Base-by-base conservation (phyloP, 2,113 vertebrate genomes). In the Corvus hawaiiensis region DNA sequence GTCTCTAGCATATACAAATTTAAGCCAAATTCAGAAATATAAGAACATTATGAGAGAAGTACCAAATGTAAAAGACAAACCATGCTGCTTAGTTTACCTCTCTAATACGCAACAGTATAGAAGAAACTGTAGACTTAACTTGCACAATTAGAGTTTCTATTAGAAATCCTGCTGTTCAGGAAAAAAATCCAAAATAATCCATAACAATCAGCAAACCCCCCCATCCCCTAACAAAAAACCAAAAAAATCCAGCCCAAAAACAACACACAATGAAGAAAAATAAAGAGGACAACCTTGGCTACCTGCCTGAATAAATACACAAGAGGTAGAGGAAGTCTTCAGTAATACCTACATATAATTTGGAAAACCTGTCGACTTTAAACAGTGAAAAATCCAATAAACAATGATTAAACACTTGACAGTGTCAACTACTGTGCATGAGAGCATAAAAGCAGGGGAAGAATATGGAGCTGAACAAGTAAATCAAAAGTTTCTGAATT, bases 201-300 rank as follows among this genome's bases (percentile, higher is more conserved):
- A 13, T 17, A 32, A 0, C 26, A 52, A 33, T 21, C 17, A 52
- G 33, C 3, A 35, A 35, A 32, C 1, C 1, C 1, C 13, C 15
- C 39, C 4, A 32, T 8, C 7, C 3, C 30, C 4, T 4, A 56
- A 27, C 10, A 48, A 76, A 46, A 6, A n/a, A 32, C 24, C 2
- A 5, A 11, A 44, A 28, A 56, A 30, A 20, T 18, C 1, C 19
- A 18, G 1, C 9, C 22, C 22, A 41, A 41, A 71, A 55, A 5
- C 11, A 56, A 23, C 1, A 0, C 14, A 56, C 13, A 56, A 10
- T 22, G 13, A 80, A 51, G 27, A 41, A 84, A 33, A 71, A 74
- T 21, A 69, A 52, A 79, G 16, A 48, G n/a, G 1, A 51, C 23
- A 54, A 52, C 3, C 30, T 59, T 39, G 43, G 16, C 14, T 72